Evolutionary conservation across 2,797 vertebrate species (phyloP), one percentile per base, ranked within the genome.

Genomic region (Selene dorsalis): DNA sequence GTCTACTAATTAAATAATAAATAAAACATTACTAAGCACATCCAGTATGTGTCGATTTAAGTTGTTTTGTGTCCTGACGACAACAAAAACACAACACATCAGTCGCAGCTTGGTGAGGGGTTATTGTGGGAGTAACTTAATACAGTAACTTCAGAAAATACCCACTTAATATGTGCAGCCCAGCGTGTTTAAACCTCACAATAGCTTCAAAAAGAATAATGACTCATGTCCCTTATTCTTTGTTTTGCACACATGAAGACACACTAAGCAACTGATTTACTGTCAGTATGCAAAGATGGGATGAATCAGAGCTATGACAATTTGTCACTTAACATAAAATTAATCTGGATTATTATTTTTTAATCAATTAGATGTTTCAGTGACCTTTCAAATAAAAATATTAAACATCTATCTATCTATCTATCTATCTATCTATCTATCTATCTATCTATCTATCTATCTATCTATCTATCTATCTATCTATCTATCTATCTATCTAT

Each of bases 401-500:
- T 20, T 18, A 48, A 48, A 48, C 45, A 48, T 47, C 16, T 48
- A 30, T 30, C 30, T 38, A 38, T 38, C 38, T 38, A 38, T 38
- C 38, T 38, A 38, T 38, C 53, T 8, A 52, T 68, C 47, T 32
- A 67, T 67, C 72, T 43, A 66, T 60, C 55, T 17, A 22, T 69
- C 66, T 12, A 63, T 74, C 48, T 16, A 41, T 64, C n/a, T 22
- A 43, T 35, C 11, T 30, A 30, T 30, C 30, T 35, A 35, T 35
- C 32, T 35, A 35, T 35, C 32, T 41, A 41, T 41, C 39, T 41
- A 41, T 41, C 39, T 41, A 41, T 41, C 55, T 9, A 52, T 69
- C 48, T 35, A 67, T 68, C 73, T 43, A 66, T 60, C 55, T 18
- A 24, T 69, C 66, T 13, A 64, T 74, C 48, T 16, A 35, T 64